Conservation (phyloP, 2,113 vertebrate genomes). For the Gambusia affinis region DNA sequence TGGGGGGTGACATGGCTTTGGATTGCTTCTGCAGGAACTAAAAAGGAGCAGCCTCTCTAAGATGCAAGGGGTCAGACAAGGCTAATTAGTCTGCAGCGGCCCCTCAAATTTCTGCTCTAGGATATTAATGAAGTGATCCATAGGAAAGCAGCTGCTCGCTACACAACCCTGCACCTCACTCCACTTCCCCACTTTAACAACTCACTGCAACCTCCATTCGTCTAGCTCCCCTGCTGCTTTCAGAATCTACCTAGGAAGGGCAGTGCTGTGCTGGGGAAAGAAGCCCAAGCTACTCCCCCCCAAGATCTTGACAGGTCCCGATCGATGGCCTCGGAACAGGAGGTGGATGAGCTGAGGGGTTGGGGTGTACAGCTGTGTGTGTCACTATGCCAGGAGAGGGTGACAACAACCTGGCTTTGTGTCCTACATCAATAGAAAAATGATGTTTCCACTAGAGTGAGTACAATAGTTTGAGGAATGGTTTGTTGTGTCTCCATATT, state of each 20-base stretch:
- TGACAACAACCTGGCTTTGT: constrained; percentile 66
- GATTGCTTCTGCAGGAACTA: constrained; percentile 57
- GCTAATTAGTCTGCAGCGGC: constrained; percentile 78
- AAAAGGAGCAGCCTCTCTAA: constrained; percentile 66
- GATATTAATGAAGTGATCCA: constrained; percentile 81
- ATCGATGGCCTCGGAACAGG: constrained; percentile 66
- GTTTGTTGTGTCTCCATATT: constrained; percentile 54
- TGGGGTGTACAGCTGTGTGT: constrained; percentile 63
- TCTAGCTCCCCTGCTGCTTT: constrained; percentile 43
- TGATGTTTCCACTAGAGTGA: constrained; percentile 51
- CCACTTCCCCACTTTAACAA: constrained; percentile 34
- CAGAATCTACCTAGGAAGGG: constrained; percentile 59
- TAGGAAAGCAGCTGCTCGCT: constrained; percentile 74
- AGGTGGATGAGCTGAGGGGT: constrained; percentile 46
- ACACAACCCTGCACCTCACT: constrained; percentile 22
- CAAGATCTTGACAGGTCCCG: constrained; percentile 60
- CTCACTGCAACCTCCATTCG: constrained; percentile 43
- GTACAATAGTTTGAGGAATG: constrained; percentile 55
- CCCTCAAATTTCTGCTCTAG: constrained; percentile 75
- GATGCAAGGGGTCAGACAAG: constrained; percentile 72
- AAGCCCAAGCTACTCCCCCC: constrained; percentile 42
- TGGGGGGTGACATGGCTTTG: constrained; percentile 47
- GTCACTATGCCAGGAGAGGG: constrained; percentile 72
- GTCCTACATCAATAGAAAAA: constrained; percentile 67
- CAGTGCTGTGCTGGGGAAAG: constrained; percentile 56